Evolutionary conservation across 2,888 invertebrate genomes (phyloP), one percentile per base, ranked within the genome.

Genomic region (Agrotis segetum): DNA sequence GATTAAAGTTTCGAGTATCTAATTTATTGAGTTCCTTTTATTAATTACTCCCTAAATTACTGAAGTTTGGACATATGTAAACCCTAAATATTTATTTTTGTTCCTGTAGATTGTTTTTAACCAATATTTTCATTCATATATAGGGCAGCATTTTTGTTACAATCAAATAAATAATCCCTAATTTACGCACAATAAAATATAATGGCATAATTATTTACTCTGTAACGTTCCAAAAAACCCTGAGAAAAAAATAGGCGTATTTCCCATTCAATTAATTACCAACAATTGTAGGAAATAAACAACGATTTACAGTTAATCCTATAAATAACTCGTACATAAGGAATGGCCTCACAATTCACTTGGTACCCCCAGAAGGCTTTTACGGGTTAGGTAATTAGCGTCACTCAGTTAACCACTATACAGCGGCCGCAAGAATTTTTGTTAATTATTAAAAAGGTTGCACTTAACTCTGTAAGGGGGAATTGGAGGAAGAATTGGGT

Each of bases 381-480:
- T 94, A 93, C 91, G 94, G 93, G 92, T 94, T 92, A 93, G 90
- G 92, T 91, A 95, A 95, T 96, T 96, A 95, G 94, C 93, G 93
- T 96, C 95, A 95, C 94, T 95, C 96, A 96, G 94, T 96, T 95
- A 96, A 93, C 89, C 95, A 93, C 94, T 93, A 93, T 89, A 90
- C 87, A 77, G 81, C 79, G 87, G 90, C 86, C 88, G 87, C 90
- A 91, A 92, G 94, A 94, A 94, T 93, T 95, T 94, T 94, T 91
- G 93, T 95, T 95, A 95, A 96, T 95, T 92, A 95, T 95, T 95
- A 94, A 96, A 95, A 93, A 94, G 94, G 94, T 92, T 93, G 95
- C 95, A 95, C 95, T 95, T 92, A 93, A 92, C 89, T 90, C 85
- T 81, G 84, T 85, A 76, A 81, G 87, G 80, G 76, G 85, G 86